Base-by-base conservation (phyloP, 2,113 vertebrate species). In the Scophthalmus maximus region DNA sequence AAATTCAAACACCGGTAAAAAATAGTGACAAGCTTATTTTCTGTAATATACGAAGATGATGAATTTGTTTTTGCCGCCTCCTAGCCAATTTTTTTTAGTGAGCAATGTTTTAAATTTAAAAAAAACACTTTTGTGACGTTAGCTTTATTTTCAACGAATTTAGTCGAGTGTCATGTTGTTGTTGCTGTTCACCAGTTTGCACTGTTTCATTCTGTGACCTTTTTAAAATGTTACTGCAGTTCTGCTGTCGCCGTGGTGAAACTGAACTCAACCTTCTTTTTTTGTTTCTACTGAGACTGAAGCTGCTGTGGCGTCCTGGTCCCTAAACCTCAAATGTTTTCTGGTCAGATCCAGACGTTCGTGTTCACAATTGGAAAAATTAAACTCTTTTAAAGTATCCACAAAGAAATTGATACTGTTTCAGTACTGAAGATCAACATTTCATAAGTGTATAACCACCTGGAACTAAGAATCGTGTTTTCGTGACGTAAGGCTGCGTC, bases 51-150 rank as follows among this genome's bases (percentile, higher is more conserved):
- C 32, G 57, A 25, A 42, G 58, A 58, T 1, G 47, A 46, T 12
- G 36, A 12, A 50, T 42, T 32, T 68, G 62, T 76, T 9, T 17
- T 49, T 49, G 5, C 10, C 10, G 22, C n/a, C n/a, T n/a, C n/a
- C n/a, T n/a, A n/a, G n/a, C n/a, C n/a, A n/a, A n/a, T n/a, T n/a
- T n/a, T n/a, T 68, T 70, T 52, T 47, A 58, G 64, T 52, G 69
- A 82, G 47, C 15, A 23, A 38, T 47, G 61, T 82, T 84, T 72
- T 42, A 76, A 78, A 78, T 81, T 32, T 5, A 32, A 32, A 32
- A 72, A 82, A 87, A 49, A 70, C 46, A 23, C 46, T 17, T 82
- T 47, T 60, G 74, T 78, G 63, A 68, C 81, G 76, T 69, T 61
- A 42, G 7, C 40, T 81, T 84, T 78, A 76, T 42, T 68, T 60